A percentile compares a stretch with the other conserved stretches of the same genome.
These are phyloP conservation scores for Radopholus similis DNA, from an alignment of 1,140 invertebrate species.

Conservation along the genomic window DNA sequence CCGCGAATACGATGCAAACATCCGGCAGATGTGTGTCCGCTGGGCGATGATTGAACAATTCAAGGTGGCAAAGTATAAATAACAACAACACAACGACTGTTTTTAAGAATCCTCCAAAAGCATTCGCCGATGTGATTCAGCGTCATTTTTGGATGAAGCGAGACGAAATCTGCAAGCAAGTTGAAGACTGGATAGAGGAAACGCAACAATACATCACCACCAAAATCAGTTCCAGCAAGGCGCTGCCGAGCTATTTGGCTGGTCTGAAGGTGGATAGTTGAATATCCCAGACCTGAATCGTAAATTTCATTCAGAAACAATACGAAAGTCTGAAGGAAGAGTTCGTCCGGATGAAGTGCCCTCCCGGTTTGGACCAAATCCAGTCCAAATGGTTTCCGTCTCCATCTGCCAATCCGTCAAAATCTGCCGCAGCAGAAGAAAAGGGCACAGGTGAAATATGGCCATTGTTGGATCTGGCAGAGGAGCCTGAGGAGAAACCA, in stretches of 20 bases:
- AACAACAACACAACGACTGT: background rate
- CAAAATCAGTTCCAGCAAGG: background rate
- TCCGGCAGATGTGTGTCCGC: slow-evolving; percentile 85
- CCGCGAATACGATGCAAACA: slow-evolving; percentile 89
- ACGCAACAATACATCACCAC: slow-evolving; percentile 9
- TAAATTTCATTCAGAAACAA: slow-evolving; percentile 9
- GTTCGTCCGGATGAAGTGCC: background rate
- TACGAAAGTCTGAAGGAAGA: slow-evolving; percentile 9
- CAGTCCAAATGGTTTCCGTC: slow-evolving; percentile 3
- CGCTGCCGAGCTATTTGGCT: slow-evolving; percentile 22
- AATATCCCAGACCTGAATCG: background rate
- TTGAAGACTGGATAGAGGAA: slow-evolving; percentile 72
- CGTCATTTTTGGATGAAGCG: slow-evolving; percentile 91
- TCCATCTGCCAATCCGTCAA: too few relatives aligned
- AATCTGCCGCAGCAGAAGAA: too few relatives aligned
- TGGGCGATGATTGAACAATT: slow-evolving; percentile 84
- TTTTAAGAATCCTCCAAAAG: slow-evolving; percentile 28
- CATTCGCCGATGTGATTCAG: slow-evolving; percentile 73
- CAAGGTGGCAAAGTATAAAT: background rate
- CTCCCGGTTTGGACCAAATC: slow-evolving; percentile 1
- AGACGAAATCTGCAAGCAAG: slow-evolving; percentile 80
- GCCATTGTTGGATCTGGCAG: too few relatives aligned
- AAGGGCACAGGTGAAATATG: too few relatives aligned
- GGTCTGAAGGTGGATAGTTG: slow-evolving; percentile 11
- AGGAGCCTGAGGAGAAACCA: too few relatives aligned